Evolutionary conservation across 2,888 invertebrate species (phyloP).

Genomic region (Eupithecia exiguata): DNA sequence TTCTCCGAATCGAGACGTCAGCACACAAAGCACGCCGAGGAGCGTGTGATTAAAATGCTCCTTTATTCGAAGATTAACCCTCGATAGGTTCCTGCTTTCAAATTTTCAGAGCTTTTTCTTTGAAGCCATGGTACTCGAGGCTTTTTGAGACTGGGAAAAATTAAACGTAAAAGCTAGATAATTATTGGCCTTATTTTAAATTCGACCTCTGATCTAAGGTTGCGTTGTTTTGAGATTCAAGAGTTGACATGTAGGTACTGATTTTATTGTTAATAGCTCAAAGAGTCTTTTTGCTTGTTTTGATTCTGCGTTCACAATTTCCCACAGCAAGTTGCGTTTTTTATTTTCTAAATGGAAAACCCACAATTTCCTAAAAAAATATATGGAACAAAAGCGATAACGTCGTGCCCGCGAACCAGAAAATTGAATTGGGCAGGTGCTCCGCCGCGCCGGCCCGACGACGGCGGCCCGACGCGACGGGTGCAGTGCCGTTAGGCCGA

Average conservation of each 20-base stretch:
- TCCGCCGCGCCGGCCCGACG: slow-evolving; percentile 37
- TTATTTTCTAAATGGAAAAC: slow-evolving; percentile 44
- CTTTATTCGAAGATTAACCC: slow-evolving; percentile 21
- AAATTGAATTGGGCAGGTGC: slow-evolving; percentile 66
- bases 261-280: background rate
- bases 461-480: background rate
- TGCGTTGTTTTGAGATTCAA: background rate
- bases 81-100: slow-evolving; percentile 11
- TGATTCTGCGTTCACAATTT: slow-evolving; percentile 26
- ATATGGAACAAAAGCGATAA: slow-evolving; percentile 45
- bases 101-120: slow-evolving; percentile 1
- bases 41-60: slow-evolving; percentile 52
- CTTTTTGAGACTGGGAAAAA: background rate
- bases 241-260: too few species aligned
- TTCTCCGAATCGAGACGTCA: slow-evolving; percentile 56
- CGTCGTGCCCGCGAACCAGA: slow-evolving; percentile 56
- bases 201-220: background rate
- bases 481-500: background rate
- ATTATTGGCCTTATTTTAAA: background rate
- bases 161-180: background rate
- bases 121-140: background rate
- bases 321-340: slow-evolving; percentile 36
- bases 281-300: background rate
- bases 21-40: slow-evolving; percentile 41
- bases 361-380: slow-evolving; percentile 46